Conservation (phyloP, 2,113 vertebrate species). For the Paracanthobrama guichenoti region DNA sequence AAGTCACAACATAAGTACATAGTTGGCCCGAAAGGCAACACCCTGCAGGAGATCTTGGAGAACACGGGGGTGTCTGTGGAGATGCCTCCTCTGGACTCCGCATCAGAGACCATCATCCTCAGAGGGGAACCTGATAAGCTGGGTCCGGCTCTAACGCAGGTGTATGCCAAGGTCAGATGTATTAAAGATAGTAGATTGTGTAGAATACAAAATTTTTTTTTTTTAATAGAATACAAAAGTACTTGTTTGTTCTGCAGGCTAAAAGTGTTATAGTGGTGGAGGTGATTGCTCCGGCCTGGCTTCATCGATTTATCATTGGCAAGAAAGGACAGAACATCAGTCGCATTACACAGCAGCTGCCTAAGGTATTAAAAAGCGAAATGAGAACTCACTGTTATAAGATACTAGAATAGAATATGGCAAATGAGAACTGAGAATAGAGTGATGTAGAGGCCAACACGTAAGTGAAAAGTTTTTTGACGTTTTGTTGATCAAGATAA, state of each 20-base stretch:
- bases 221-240: neutral
- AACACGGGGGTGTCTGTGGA: conserved; percentile 77
- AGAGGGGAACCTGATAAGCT: conserved; percentile 77
- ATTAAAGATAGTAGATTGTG: neutral
- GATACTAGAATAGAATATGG: too few relatives aligned
- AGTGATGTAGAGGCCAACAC: too few relatives aligned
- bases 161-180: conserved; percentile 75
- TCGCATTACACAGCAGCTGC: conserved; percentile 79
- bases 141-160: conserved; percentile 76
- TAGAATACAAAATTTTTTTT: neutral
- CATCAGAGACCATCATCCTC: conserved; percentile 80
- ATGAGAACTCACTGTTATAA: conserved; percentile 3
- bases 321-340: conserved; percentile 82
- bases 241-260: conserved; percentile 62
- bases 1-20: conserved; percentile 84
- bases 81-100: conserved; percentile 74
- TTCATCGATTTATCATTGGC: conserved; percentile 84
- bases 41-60: conserved; percentile 80
- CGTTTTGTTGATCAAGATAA: too few relatives aligned
- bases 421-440: too few relatives aligned
- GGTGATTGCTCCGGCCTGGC: conserved; percentile 79
- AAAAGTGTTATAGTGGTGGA: conserved; percentile 78
- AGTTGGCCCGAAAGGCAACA: conserved; percentile 78
- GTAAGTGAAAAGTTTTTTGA: too few relatives aligned
- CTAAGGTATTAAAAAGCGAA: conserved; percentile 66